Percentiles rank a stretch among this genome's conserved stretches.
These are phyloP conservation scores for Ispidina lecontei DNA, from an alignment of 2,797 vertebrate species.

Conservation along the genomic window DNA sequence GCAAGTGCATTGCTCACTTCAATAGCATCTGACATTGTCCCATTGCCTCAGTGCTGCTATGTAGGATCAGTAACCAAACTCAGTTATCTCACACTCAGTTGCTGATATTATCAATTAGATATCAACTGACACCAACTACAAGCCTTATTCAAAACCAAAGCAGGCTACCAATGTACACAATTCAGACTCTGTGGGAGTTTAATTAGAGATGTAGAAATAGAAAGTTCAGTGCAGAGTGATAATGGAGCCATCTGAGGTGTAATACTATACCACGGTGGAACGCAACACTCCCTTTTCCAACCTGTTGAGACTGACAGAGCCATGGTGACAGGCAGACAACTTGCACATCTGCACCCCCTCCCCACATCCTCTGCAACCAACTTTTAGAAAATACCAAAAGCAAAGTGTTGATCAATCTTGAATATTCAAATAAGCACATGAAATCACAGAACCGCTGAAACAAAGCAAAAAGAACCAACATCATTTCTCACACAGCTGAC, in stretches of 20 bases:
- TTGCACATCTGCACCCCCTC: background rate
- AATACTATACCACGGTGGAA: background rate
- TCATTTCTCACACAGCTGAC: background rate
- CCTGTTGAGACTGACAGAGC: background rate
- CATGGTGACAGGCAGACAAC: background rate
- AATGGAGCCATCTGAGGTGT: background rate
- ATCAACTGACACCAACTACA: background rate
- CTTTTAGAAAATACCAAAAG: background rate
- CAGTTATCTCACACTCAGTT: background rate
- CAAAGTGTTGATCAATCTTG: background rate
- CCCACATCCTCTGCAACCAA: rapidly evolving
- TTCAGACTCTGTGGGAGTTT: background rate
- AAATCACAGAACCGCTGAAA: background rate
- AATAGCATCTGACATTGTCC: no score
- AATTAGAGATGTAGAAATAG: background rate
- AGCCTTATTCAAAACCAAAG: background rate
- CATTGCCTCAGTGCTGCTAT: background rate
- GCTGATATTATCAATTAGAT: background rate
- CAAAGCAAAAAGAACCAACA: background rate
- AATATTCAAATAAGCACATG: background rate
- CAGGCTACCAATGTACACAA: background rate
- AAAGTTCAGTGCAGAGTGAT: background rate
- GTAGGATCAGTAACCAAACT: background rate
- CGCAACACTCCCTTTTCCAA: background rate
- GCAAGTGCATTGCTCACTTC: background rate